Evolutionary conservation across 2,888 invertebrate species (phyloP).

Genomic region (Leuctra nigra): DNA sequence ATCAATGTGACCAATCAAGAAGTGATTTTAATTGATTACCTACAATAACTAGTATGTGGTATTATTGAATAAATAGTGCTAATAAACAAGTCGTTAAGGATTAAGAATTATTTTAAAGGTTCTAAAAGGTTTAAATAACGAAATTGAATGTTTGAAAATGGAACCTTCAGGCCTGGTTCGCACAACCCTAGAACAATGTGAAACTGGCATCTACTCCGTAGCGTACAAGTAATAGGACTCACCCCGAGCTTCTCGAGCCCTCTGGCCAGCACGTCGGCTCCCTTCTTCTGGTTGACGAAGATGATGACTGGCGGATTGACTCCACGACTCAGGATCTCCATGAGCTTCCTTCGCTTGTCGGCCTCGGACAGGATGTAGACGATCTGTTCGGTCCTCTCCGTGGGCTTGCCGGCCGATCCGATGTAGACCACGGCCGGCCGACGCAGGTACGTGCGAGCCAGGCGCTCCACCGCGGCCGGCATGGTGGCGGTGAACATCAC

Average conservation of each 20-base stretch:
- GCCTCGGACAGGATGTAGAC: slow-evolving; percentile 92
- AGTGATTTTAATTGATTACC: too few relatives aligned
- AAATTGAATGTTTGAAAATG: too few relatives aligned
- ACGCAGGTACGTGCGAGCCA: slow-evolving; percentile 90
- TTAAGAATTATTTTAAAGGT: too few relatives aligned
- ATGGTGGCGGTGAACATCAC: slow-evolving; percentile 99
- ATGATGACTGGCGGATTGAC: slow-evolving; percentile 98
- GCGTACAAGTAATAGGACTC: slow-evolving; percentile 34
- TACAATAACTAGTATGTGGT: too few relatives aligned
- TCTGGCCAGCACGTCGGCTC: slow-evolving; percentile 95
- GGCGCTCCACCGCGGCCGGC: slow-evolving; percentile 95
- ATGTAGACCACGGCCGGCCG: slow-evolving; percentile 97
- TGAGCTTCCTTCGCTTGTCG: slow-evolving; percentile 93
- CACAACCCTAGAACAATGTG: too few relatives aligned
- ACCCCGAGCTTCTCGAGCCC: slow-evolving; percentile 92
- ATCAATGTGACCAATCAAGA: too few relatives aligned
- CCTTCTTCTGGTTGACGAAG: slow-evolving; percentile 99
- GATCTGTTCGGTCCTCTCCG: slow-evolving; percentile 96
- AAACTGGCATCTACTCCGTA: too few relatives aligned
- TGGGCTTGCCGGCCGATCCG: slow-evolving; percentile 93
- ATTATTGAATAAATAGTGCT: too few relatives aligned
- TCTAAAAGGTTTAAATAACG: too few relatives aligned
- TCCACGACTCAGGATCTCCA: slow-evolving; percentile 84
- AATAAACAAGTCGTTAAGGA: too few relatives aligned
- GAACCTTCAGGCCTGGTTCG: too few relatives aligned